A percentile compares a stretch with the other conserved stretches of the same genome.
phyloP scores from a whole-genome alignment of 2,888 invertebrate genomes.

The Spilarctia lutea region DNA sequence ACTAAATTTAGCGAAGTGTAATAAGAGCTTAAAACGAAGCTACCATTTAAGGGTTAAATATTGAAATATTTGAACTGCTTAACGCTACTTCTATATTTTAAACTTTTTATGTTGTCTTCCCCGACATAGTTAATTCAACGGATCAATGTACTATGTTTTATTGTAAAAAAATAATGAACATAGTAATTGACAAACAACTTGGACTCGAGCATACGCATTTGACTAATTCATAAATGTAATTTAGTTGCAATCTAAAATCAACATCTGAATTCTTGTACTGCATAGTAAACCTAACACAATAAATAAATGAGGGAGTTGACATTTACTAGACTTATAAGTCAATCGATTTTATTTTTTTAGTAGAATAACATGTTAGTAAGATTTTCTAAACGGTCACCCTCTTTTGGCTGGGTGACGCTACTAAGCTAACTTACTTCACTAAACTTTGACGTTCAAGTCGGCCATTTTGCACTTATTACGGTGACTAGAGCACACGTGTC shows the following conservation, averaged over 20 bases:
- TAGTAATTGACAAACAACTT: too few species aligned
- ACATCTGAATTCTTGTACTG: background rate
- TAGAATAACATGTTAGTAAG: background rate
- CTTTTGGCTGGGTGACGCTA: constrained; percentile 14
- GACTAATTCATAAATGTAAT: background rate
- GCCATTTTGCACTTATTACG: constrained; percentile 85
- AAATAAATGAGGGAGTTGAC: background rate
- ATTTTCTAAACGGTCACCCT: background rate
- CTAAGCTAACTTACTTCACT: constrained; percentile 27
- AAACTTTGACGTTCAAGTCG: constrained; percentile 70
- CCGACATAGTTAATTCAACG: too few species aligned
- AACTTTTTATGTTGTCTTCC: too few species aligned
- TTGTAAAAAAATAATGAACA: too few species aligned
- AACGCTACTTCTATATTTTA: too few species aligned
- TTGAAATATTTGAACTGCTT: too few species aligned
- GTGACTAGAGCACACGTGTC: constrained; percentile 83
- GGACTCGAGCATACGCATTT: too few species aligned
- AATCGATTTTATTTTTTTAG: background rate
- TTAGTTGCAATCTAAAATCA: background rate
- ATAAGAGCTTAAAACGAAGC: too few species aligned
- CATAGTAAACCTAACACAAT: background rate
- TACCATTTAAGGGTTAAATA: too few species aligned
- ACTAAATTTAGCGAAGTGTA: too few species aligned
- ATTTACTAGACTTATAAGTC: too few species aligned
- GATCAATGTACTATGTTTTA: too few species aligned